These are phyloP conservation scores for Scaptomyza flava DNA, from an alignment of 2,888 invertebrate species.

Conservation along the genomic window DNA sequence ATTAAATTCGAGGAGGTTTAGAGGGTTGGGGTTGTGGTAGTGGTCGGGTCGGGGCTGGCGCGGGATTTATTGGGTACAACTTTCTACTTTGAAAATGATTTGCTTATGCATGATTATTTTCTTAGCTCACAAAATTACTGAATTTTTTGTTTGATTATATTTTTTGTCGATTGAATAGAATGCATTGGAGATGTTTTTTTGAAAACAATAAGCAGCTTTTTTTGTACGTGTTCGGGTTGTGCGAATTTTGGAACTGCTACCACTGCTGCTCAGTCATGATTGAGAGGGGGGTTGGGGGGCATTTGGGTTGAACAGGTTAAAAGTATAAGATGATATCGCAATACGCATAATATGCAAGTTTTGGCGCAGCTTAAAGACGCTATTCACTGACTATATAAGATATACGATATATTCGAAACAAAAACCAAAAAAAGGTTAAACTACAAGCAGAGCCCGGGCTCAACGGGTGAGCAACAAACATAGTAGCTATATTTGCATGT, in stretches of 20 bases:
- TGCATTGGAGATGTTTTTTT: constrained; percentile 71
- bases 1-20: constrained; percentile 63
- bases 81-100: constrained; percentile 68
- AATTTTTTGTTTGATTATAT: constrained; percentile 45
- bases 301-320: constrained; percentile 37
- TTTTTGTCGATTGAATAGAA: constrained; percentile 67
- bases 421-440: constrained; percentile 23
- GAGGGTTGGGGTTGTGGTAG: constrained; percentile 11
- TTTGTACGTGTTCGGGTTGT: constrained; percentile 54
- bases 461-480: constrained; percentile 30
- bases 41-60: constrained; percentile 30
- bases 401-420: constrained; percentile 20
- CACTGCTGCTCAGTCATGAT: constrained; percentile 79
- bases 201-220: constrained; percentile 68
- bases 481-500: not conserved
- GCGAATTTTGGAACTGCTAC: constrained; percentile 78
- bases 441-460: constrained; percentile 52
- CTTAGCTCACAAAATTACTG: constrained; percentile 28
- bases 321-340: constrained; percentile 71
- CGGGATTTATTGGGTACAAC: constrained; percentile 64
- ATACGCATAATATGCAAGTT: constrained; percentile 58
- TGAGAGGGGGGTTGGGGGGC: constrained; percentile 34
- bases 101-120: constrained; percentile 52
- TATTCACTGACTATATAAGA: constrained; percentile 35
- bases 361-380: constrained; percentile 60